Conservation (phyloP, 2,888 invertebrate genomes). For the Micoletzkya japonica region DNA sequence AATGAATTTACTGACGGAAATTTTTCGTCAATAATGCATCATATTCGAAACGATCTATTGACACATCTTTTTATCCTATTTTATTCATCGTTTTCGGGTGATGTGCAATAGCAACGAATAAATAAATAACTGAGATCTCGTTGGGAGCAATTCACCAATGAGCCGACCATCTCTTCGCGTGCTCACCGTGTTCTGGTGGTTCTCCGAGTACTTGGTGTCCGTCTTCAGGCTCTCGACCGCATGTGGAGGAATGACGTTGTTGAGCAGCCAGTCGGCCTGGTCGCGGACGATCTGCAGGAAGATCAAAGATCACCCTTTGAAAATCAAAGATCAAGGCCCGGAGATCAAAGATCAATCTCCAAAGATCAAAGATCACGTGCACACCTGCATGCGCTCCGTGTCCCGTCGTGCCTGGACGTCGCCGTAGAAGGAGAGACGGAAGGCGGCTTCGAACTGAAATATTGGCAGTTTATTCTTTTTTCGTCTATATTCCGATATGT, state of each 20-base stretch:
- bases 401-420: constrained; percentile 87
- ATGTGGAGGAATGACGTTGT: constrained; percentile 94
- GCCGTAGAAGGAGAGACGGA: constrained; percentile 87
- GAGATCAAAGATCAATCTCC: not conserved
- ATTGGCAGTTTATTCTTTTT: not conserved
- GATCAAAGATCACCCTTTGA: not conserved
- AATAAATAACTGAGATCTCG: not conserved
- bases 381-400: constrained; percentile 81
- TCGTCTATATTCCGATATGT: not conserved
- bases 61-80: too few relatives aligned
- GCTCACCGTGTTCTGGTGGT: constrained; percentile 24
- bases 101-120: not conserved
- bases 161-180: too few relatives aligned
- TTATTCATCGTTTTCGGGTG: too few relatives aligned
- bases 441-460: constrained; percentile 82
- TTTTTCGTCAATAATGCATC: too few relatives aligned
- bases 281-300: constrained; percentile 73
- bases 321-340: not conserved
- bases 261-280: constrained; percentile 92
- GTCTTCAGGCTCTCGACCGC: constrained; percentile 90
- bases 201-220: constrained; percentile 75
- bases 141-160: too few relatives aligned
- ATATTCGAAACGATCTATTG: too few relatives aligned
- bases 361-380: not conserved
- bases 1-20: too few relatives aligned